These are phyloP conservation scores for Stigmatopora argus DNA, from an alignment of 2,113 vertebrate genomes.

Conservation along the genomic window DNA sequence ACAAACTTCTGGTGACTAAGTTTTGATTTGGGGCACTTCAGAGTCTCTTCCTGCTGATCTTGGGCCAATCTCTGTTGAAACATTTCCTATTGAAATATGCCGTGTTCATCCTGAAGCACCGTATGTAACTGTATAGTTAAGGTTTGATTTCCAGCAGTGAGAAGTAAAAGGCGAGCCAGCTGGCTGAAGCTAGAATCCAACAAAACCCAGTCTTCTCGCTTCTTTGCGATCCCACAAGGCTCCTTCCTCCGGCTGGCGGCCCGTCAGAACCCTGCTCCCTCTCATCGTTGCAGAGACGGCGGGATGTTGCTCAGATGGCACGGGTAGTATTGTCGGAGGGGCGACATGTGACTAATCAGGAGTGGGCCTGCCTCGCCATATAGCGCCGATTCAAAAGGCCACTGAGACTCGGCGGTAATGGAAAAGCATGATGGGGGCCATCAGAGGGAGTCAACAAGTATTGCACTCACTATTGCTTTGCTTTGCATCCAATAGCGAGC, in stretches of 20 bases:
- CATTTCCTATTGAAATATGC: background rate
- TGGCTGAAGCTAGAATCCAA: background rate
- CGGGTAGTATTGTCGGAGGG: constrained; percentile 47
- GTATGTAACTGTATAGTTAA: background rate
- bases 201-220: constrained; percentile 3
- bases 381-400: constrained; percentile 66
- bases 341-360: constrained; percentile 63
- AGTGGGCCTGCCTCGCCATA: constrained; percentile 46
- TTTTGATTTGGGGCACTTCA: no score
- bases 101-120: background rate
- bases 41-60: no score
- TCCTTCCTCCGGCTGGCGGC: constrained; percentile 48
- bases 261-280: constrained; percentile 38
- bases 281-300: constrained; percentile 42
- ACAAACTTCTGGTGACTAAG: no score
- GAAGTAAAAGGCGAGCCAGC: background rate
- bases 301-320: constrained; percentile 58
- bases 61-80: no score
- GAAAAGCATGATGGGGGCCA: constrained; percentile 45
- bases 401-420: constrained; percentile 39
- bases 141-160: background rate
- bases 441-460: constrained; percentile 41
- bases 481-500: constrained; percentile 47
- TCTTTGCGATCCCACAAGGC: constrained; percentile 38
- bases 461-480: constrained; percentile 39